Percentiles rank a stretch among this genome's conserved stretches.
Evolutionary conservation across 2,797 vertebrate species (phyloP).

Genomic region (Lophius americanus): DNA sequence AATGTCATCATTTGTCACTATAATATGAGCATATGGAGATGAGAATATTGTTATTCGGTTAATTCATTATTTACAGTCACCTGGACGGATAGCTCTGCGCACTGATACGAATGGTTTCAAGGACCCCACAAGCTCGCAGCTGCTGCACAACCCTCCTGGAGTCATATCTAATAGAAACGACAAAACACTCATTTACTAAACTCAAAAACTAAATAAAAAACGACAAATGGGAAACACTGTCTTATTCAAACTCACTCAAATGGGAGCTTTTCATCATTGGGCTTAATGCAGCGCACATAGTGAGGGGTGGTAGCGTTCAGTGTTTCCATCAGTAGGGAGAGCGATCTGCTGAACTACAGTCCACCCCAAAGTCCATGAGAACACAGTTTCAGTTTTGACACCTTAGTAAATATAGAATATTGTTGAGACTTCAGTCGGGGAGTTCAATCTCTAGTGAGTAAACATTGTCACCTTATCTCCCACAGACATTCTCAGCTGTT

Average conservation of each 20-base stretch:
- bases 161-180: conserved; percentile 84
- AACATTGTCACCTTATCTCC: conserved; percentile 90
- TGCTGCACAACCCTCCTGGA: conserved; percentile 94
- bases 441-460: conserved; percentile 20
- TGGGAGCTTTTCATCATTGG: conserved; percentile 92
- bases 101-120: conserved; percentile 96
- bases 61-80: conserved; percentile 62
- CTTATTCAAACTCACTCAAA: conserved; percentile 89
- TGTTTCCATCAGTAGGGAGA: conserved; percentile 94
- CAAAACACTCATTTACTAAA: conserved; percentile 16
- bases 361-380: conserved; percentile 5
- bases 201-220: background rate
- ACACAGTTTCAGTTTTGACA: background rate
- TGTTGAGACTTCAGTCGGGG: background rate
- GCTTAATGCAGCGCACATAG: conserved; percentile 98
- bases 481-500: conserved; percentile 91
- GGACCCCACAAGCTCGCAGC: conserved; percentile 93
- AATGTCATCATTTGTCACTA: background rate
- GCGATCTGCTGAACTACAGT: conserved; percentile 91
- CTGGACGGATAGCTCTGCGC: conserved; percentile 98
- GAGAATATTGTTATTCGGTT: background rate
- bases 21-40: background rate
- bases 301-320: conserved; percentile 96
- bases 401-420: conserved; percentile 7
- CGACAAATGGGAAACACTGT: background rate